Conservation (phyloP, 2,888 invertebrate genomes). For the Ptilodon capucinus region DNA sequence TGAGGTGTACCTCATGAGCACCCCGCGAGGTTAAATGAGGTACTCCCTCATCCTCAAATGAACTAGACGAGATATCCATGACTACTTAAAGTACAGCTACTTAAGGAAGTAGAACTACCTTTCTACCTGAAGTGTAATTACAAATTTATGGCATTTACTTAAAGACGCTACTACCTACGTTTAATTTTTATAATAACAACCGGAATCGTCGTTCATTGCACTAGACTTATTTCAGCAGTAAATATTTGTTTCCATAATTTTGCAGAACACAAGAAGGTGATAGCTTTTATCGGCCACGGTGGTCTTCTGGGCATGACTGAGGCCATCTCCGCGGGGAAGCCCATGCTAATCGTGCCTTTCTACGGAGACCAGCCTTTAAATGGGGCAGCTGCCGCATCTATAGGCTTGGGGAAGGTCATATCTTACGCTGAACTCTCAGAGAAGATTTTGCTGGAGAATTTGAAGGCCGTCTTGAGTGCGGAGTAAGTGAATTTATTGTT, state of each 20-base stretch:
- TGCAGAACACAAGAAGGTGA: conserved; percentile 83
- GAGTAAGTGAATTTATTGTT: conserved; percentile 65
- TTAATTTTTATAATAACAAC: no score
- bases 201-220: no score
- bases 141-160: no score
- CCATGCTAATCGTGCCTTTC: conserved; percentile 84
- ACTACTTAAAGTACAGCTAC: no score
- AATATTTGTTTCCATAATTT: conserved; percentile 1
- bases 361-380: conserved; percentile 85
- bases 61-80: no score
- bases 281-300: conserved; percentile 84
- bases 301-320: conserved; percentile 84
- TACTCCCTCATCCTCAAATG: no score
- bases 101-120: no score
- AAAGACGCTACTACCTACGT: no score
- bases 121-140: no score
- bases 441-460: conserved; percentile 70
- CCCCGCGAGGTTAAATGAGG: no score
- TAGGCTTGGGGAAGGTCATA: conserved; percentile 77
- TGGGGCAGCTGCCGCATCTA: conserved; percentile 73
- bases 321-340: conserved; percentile 83
- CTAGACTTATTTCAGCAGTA: no score
- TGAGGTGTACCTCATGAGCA: no score
- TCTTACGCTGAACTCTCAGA: conserved; percentile 77
- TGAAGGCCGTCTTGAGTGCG: conserved; percentile 76